These are phyloP conservation scores for Xiphorhynchus elegans DNA, from an alignment of 2,113 vertebrate species.

Conservation along the genomic window DNA sequence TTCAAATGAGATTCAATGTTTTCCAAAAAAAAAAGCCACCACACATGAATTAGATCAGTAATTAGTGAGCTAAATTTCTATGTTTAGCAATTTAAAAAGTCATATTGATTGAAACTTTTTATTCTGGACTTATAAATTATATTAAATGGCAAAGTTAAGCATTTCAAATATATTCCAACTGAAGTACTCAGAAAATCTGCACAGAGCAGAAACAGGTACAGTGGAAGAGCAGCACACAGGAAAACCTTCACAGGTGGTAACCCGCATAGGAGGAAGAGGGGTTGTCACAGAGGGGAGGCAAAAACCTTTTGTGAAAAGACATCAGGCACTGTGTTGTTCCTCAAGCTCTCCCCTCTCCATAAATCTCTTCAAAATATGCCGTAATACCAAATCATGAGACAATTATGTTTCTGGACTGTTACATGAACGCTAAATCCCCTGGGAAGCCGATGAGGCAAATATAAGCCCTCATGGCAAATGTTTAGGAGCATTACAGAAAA, in stretches of 20 bases:
- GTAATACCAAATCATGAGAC: background rate
- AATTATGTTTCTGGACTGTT: background rate
- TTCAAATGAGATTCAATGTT: background rate
- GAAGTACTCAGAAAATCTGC: background rate
- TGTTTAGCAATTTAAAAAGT: background rate
- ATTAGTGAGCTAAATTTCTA: background rate
- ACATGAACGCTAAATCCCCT: background rate
- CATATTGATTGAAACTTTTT: background rate
- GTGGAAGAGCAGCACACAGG: background rate
- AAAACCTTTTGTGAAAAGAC: background rate
- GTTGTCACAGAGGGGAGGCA: background rate
- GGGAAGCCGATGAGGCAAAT: background rate
- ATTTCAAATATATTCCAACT: background rate
- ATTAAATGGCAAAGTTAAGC: background rate
- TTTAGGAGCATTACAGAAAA: background rate
- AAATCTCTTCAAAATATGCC: background rate
- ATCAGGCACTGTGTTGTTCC: background rate
- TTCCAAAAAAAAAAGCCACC: background rate
- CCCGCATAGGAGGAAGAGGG: accelerated
- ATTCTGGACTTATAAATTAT: background rate
- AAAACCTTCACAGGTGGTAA: background rate
- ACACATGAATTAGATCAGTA: accelerated
- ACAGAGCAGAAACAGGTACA: background rate
- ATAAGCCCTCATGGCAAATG: background rate
- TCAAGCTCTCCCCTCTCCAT: background rate